Evolutionary conservation across 2,797 vertebrate genomes (phyloP), one percentile per base, ranked within the genome.

Genomic region (Fundulus diaphanus): DNA sequence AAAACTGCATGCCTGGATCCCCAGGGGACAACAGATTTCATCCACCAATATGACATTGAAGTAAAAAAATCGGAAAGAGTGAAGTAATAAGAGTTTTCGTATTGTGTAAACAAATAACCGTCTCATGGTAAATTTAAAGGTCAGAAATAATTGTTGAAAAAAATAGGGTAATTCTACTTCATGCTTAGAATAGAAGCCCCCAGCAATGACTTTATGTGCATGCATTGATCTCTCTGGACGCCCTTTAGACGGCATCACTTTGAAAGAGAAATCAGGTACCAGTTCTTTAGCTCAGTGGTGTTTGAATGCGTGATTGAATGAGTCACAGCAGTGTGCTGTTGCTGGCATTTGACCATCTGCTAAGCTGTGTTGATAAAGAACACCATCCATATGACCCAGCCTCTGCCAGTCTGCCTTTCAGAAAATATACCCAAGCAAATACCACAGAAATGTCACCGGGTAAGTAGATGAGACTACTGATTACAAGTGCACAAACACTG

Each of bases 341-440:
- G 49, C 65, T 82, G 57, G 44, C 70, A 74, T 85, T 72, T 80
- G 78, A 76, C 63, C 73, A 57, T 77, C 44, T 77, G 70, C 70
- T 83, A 52, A 82, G 20, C 46, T 59, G 54, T 9, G 54, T 44
- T 35, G 48, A 89, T 69, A 69, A 73, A 79, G 82, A 68, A 73
- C 76, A 31, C 31, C 67, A 31, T 82, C 74, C 57, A 72, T 35
- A 73, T 61, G 70, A 29, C 63, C 52, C 67, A 48, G 75, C 71
- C 57, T 78, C 69, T 42, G 69, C 68, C 75, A 20, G 48, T 48
- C 68, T 27, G 65, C 33, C 70, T 81, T n/a, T 54, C 42, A n/a
- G 48, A 73, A 65, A 81, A 85, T 78, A 81, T 65, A 68, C 82
- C 78, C 79, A 82, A 78, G 75, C 75, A 88, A 89, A 90, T 81